Conservation (phyloP, 2,113 vertebrate genomes). For the Corvus moneduloides region DNA sequence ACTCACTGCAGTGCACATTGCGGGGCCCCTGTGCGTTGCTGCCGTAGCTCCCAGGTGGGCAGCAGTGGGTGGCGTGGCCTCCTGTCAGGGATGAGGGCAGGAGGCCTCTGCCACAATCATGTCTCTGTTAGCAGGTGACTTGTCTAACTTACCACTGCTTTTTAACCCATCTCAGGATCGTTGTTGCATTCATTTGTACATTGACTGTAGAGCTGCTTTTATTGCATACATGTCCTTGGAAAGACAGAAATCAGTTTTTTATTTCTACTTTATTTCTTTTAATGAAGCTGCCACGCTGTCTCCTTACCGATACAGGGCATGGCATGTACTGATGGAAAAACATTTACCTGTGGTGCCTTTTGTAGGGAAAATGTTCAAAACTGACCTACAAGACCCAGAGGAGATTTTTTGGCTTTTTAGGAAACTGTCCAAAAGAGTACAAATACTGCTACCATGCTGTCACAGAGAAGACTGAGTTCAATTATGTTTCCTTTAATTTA, state of each 20-base stretch:
- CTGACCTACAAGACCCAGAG: not conserved
- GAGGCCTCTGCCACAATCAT: not conserved
- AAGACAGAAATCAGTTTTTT: not conserved
- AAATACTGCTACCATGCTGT: not conserved
- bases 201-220: not conserved
- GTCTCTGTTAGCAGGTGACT: not conserved
- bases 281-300: not conserved
- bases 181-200: not conserved
- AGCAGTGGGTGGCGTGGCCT: not conserved
- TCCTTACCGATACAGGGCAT: not conserved
- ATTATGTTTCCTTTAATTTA: not conserved
- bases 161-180: not conserved
- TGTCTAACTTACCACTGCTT: not conserved
- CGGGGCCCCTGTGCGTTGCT: not conserved
- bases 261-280: not conserved
- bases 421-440: not conserved
- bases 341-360: not conserved
- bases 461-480: not conserved
- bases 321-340: not conserved
- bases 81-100: accelerated
- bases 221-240: not conserved
- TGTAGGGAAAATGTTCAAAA: not conserved
- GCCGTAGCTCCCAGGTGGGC: not conserved
- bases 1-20: accelerated
- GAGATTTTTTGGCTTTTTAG: not conserved